Percentiles rank a stretch among this genome's conserved stretches.
These are phyloP conservation scores for Leuciscus waleckii DNA, from an alignment of 2,797 vertebrate genomes.

Conservation along the genomic window DNA sequence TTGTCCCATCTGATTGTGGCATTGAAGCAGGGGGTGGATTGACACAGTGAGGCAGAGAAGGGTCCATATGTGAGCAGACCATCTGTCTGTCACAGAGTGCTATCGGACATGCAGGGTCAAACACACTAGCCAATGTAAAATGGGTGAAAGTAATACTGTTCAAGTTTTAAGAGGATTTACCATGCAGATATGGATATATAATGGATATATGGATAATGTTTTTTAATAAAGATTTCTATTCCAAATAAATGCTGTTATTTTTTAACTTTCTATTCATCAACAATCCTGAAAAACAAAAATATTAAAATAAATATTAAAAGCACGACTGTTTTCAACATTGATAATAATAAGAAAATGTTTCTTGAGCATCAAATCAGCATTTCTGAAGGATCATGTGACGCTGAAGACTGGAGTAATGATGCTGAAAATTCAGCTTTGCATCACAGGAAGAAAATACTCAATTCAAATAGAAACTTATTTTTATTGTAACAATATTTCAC, in stretches of 20 bases:
- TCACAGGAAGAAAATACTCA: neutral
- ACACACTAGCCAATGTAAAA: neutral
- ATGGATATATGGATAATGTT: no score
- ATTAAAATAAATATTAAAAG: neutral
- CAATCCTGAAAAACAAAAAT: neutral
- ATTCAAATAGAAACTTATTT: neutral
- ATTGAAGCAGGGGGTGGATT: slow-evolving; percentile 28
- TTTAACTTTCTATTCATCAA: neutral
- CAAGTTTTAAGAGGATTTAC: neutral
- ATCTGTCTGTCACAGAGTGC: slow-evolving; percentile 30
- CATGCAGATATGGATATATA: neutral
- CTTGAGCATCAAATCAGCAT: neutral
- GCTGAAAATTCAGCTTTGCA: neutral
- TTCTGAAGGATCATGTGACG: neutral
- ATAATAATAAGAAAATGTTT: neutral
- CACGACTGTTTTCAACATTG: neutral
- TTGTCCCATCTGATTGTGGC: slow-evolving; percentile 32
- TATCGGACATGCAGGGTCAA: slow-evolving; percentile 28
- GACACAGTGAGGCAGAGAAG: slow-evolving; percentile 35
- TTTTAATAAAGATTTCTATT: neutral
- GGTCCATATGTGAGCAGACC: slow-evolving; percentile 37
- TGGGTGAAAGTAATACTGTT: neutral
- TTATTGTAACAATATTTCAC: no score
- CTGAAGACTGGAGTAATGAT: neutral
- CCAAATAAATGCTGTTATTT: neutral